Conservation (phyloP, 2,888 invertebrate genomes). For the Salticus scenicus region DNA sequence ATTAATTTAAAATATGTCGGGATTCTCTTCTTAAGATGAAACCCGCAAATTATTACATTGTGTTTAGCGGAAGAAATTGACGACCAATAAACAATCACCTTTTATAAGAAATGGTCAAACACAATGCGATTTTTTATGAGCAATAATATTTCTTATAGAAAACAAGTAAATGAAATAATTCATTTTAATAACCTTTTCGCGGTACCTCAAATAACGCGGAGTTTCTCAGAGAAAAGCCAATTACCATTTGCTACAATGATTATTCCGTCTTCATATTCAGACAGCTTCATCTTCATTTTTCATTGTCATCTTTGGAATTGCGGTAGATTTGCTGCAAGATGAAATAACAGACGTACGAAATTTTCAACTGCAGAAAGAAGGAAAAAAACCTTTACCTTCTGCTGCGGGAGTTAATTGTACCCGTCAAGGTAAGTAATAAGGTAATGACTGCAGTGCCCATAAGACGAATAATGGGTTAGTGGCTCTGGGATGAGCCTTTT, state of each 20-base stretch:
- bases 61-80: too few relatives aligned
- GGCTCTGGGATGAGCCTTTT: background rate
- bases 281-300: conserved; percentile 12
- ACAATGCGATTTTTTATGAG: too few relatives aligned
- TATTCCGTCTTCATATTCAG: background rate
- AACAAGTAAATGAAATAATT: too few relatives aligned
- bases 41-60: too few relatives aligned
- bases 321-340: background rate
- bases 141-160: too few relatives aligned
- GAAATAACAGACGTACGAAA: background rate
- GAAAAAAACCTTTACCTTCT: background rate
- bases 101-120: too few relatives aligned
- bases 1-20: too few relatives aligned
- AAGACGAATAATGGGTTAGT: background rate
- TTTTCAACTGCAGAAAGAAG: background rate
- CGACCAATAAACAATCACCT: too few relatives aligned
- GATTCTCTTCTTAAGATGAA: too few relatives aligned
- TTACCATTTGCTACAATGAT: background rate
- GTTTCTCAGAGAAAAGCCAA: background rate
- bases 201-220: too few relatives aligned
- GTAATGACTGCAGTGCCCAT: background rate
- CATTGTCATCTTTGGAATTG: background rate
- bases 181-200: too few relatives aligned
- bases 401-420: background rate
- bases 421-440: conserved; percentile 15